Evolutionary conservation across 2,797 vertebrate species (phyloP), one percentile per base, ranked within the genome.

Genomic region (Hephaestus fuliginosus): DNA sequence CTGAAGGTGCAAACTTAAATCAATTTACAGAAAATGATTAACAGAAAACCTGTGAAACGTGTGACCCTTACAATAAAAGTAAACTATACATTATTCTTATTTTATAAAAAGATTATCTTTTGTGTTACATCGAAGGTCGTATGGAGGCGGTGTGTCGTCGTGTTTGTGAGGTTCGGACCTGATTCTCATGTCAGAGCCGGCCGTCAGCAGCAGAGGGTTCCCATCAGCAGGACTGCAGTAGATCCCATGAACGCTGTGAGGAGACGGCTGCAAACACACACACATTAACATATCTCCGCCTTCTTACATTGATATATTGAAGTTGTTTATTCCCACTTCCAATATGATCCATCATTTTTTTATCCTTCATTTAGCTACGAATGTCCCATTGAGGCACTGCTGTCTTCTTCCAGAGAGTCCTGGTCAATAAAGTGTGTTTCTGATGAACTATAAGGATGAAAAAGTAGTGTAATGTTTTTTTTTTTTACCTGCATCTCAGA

Each of bases 161-260:
- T 64, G 46, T 33, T 25, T 10, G 2, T 39, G 3, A 20, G 46
- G 25, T n/a, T 74, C 80, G n/a, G 91, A 99, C 98, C 98, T 98
- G 94, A 99, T 98, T 93, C 98, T 98, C 98, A 99, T 99, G 93
- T 99, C 98, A 0, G 98, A 99, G 30, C 98, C 98, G 53, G 98
- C 98, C 17, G 98, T 99, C 74, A 99, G 92, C 82, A 99, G 95
- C 89, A 99, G 97, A n/a, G 98, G 98, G 85, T 99, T 99, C 70
- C 98, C 98, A 64, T 99, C 98, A 43, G 98, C 98, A 14, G 98
- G 97, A 78, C 98, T 99, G 81, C 97, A 99, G 92, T 99, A 99
- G 93, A 99, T 97, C 56, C 98, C 98, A 0, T 99, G 97, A 44
- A 99, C 96, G 72, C 98, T 99, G 87, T 99, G 96, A 85, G 97